Percentiles rank a stretch among this genome's conserved stretches.
phyloP scores from a whole-genome alignment of 2,888 invertebrate genomes.

The Hypercompe scribonia region DNA sequence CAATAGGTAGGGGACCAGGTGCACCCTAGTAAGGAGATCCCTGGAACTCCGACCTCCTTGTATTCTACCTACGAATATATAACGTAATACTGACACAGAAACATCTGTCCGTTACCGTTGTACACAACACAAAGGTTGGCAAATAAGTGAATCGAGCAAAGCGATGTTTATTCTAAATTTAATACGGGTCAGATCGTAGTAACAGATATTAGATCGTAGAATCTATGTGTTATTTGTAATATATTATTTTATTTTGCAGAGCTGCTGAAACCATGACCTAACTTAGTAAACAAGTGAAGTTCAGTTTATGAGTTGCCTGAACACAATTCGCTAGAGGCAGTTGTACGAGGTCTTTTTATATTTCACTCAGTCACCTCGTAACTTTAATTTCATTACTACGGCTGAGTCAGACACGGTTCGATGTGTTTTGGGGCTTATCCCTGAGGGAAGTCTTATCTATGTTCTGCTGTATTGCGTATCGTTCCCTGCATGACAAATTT shows the following conservation, averaged over 20 bases:
- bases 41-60: no score
- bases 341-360: neutral
- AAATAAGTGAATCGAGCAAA: neutral
- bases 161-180: neutral
- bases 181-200: neutral
- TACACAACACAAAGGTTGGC: neutral
- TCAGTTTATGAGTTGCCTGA: neutral
- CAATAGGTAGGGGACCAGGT: no score
- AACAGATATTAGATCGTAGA: neutral
- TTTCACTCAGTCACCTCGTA: constrained; percentile 12
- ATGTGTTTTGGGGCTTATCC: constrained; percentile 3
- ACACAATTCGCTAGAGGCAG: neutral
- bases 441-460: neutral
- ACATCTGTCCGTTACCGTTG: neutral
- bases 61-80: neutral
- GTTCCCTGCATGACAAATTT: neutral
- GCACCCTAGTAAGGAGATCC: no score
- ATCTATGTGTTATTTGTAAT: neutral
- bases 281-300: neutral
- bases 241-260: neutral
- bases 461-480: neutral
- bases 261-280: neutral
- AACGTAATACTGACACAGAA: neutral
- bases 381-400: constrained; percentile 7
- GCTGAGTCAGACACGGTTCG: constrained; percentile 1